Evolutionary conservation across 1,140 invertebrate species (phyloP).

Genomic region (Drosophila tristis): DNA sequence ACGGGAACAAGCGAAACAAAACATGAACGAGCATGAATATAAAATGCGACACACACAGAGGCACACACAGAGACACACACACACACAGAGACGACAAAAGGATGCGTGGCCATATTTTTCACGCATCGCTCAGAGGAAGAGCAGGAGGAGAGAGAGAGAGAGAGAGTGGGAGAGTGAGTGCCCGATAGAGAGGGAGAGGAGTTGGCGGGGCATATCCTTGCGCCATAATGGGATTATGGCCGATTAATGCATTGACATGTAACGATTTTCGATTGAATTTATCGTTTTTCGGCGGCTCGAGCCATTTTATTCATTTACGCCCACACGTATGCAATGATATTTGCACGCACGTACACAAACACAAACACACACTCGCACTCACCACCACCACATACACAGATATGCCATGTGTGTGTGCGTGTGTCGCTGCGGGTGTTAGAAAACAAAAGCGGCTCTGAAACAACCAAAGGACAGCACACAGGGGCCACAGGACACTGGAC

Average conservation of each 20-base stretch:
- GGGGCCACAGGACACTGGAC: constrained; percentile 20
- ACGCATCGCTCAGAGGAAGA: constrained; percentile 47
- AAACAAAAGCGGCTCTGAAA: constrained; percentile 74
- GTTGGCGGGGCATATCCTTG: constrained; percentile 67
- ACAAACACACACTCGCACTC: not conserved
- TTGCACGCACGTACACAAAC: constrained; percentile 64
- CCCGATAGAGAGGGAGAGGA: not conserved
- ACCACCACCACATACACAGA: not conserved
- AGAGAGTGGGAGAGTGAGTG: constrained; percentile 14
- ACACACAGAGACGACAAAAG: constrained; percentile 62
- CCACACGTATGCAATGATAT: constrained; percentile 78
- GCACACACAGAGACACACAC: constrained; percentile 22
- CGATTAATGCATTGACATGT: constrained; percentile 84
- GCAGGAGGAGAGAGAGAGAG: constrained; percentile 1
- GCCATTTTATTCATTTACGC: constrained; percentile 82
- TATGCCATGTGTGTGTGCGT: constrained; percentile 33
- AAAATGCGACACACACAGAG: constrained; percentile 67
- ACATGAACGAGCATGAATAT: constrained; percentile 77
- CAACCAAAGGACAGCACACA: constrained; percentile 45
- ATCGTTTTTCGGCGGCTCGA: constrained; percentile 80
- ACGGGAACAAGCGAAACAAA: constrained; percentile 50
- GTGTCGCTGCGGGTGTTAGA: constrained; percentile 74
- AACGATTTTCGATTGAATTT: constrained; percentile 84
- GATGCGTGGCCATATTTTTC: constrained; percentile 80
- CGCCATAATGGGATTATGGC: constrained; percentile 84